A percentile compares a stretch with the other conserved stretches of the same genome.
Evolutionary conservation across 2,797 vertebrate species (phyloP).

Genomic region (Chromobotia macracanthus): DNA sequence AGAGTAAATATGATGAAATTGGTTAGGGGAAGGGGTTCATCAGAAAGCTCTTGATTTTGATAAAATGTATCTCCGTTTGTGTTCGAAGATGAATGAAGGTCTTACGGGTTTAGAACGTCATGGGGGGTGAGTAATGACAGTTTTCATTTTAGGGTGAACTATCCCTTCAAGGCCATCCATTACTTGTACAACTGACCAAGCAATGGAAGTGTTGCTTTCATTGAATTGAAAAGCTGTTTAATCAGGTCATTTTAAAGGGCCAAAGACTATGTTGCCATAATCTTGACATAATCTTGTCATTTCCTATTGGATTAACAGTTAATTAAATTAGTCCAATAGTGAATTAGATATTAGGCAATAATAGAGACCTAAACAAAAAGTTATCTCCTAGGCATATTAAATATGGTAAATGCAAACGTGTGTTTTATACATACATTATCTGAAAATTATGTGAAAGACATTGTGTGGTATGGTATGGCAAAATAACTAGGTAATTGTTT

Average conservation of each 20-base stretch:
- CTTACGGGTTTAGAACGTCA: too few relatives aligned
- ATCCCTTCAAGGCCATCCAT: neutral
- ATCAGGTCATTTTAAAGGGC: neutral
- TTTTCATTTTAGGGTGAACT: too few relatives aligned
- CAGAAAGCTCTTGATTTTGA: too few relatives aligned
- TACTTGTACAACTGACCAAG: neutral
- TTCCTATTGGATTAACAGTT: constrained; percentile 2
- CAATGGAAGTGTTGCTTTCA: neutral
- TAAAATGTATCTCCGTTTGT: too few relatives aligned
- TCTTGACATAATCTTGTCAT: neutral
- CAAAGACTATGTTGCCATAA: neutral
- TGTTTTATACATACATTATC: too few relatives aligned
- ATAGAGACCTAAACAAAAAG: neutral
- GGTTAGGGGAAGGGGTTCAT: too few relatives aligned
- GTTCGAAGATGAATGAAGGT: too few relatives aligned
- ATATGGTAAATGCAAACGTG: neutral
- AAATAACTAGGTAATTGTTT: too few relatives aligned
- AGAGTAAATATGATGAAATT: neutral
- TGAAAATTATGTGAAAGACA: too few relatives aligned
- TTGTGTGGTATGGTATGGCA: too few relatives aligned
- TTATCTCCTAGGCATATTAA: neutral
- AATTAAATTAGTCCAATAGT: neutral
- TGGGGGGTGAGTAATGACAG: too few relatives aligned
- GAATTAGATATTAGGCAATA: neutral
- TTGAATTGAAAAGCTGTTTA: neutral